Base-by-base conservation (phyloP, 1,140 invertebrate genomes). In the Caenorhabditis tropicalis region DNA sequence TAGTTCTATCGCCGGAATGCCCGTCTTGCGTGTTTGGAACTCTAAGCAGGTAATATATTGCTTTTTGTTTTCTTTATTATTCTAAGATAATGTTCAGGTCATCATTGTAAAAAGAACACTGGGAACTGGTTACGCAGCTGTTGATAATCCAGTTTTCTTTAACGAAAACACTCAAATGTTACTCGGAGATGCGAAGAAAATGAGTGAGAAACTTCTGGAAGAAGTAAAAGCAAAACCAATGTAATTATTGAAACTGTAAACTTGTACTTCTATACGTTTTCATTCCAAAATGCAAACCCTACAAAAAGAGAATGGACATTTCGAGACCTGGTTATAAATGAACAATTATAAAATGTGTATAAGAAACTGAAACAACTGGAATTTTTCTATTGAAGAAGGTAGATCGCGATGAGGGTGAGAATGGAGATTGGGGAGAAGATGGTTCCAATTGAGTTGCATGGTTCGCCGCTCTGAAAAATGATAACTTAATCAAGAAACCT, bases 61-160 rank as follows among this genome's bases (percentile, higher is more conserved):
- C 1, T 48, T 24, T 5, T 5, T 70, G 15, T 33, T 10, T 24
- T 81, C 43, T 81, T 81, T 51, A 15, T 0, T 46, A 56, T 15
- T 31, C 56, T 19, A 27, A 1, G 3, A 29, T n/a, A 9, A 3
- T 86, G 85, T 88, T 88, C 87, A 95, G 94, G 95, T 95, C 6
- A 94, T 96, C 81, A 95, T 96, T 0, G 96, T 96, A 95, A 97
- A 97, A 92, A 92, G 96, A 89, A 95, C 95, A 0, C 93, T 96
- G 84, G 95, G 95, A 83, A 95, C 95, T 2, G 95, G 95, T 4
- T 94, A 94, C 89, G 94, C 94, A n/a, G 95, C 95, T 4, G 95
- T 96, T 0, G 96, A 97, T 91, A 97, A 97, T 92, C 95, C 95
- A 12, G 94, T 97, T 82, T 97, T 97, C 93, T 96, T 96, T 93